Conservation (phyloP, 37 sponge, comb jelly and placozoan genomes). For the Spongia lamella region DNA sequence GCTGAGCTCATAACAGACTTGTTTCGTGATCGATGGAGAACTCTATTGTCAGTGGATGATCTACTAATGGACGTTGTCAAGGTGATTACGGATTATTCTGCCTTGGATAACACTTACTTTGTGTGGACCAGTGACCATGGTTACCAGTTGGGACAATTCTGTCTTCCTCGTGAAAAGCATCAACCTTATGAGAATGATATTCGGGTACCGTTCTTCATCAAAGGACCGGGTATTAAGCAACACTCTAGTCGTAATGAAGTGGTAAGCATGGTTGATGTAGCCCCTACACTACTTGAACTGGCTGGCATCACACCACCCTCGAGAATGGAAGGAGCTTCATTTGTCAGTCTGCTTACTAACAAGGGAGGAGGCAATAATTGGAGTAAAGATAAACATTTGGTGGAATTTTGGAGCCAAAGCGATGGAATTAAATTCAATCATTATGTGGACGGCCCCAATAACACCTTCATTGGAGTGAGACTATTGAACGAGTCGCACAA, state of each 20-base stretch:
- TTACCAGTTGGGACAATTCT: conserved; percentile 75
- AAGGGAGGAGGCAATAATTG: no score
- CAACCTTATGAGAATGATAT: conserved; percentile 82
- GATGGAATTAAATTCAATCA: conserved; percentile 27
- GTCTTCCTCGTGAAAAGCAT: conserved; percentile 69
- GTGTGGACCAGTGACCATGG: conserved; percentile 84
- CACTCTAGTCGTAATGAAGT: conserved; percentile 34
- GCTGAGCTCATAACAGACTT: conserved; percentile 44
- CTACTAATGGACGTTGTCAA: conserved; percentile 44
- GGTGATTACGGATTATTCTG: conserved; percentile 12
- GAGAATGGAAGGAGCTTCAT: conserved; percentile 71
- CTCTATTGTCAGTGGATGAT: conserved; percentile 84
- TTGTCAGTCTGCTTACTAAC: conserved; percentile 31
- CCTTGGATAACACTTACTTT: conserved; percentile 66
- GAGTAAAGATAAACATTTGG: conserved; percentile 13
- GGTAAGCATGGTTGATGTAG: conserved; percentile 72
- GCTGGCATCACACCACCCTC: conserved; percentile 45
- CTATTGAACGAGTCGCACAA: conserved; percentile 41
- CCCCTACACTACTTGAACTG: conserved; percentile 59
- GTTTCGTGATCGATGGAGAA: conserved; percentile 63
- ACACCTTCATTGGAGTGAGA: conserved; percentile 48
- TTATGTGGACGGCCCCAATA: conserved; percentile 45
- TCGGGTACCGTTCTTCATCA: conserved; percentile 56
- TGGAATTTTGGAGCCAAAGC: conserved; percentile 53
- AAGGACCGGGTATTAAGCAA: conserved; percentile 55